phyloP scores from a whole-genome alignment of 1,140 invertebrate genomes.

The Ceratitis capitata region DNA sequence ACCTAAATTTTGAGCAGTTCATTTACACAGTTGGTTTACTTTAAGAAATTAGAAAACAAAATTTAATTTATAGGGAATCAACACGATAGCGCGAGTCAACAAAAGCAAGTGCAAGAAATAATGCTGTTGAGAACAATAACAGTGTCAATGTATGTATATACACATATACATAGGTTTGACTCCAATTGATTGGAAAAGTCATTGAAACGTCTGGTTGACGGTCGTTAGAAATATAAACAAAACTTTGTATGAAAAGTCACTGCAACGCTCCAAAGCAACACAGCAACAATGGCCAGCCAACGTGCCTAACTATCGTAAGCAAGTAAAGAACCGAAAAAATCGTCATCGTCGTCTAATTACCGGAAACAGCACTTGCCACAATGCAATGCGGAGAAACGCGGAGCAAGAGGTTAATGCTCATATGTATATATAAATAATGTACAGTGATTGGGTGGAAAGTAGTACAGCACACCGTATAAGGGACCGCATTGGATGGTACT shows the following conservation, averaged over 20 bases:
- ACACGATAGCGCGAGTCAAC: not conserved
- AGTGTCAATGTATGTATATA: too few species aligned
- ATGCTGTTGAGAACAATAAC: too few species aligned
- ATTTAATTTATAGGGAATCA: not conserved
- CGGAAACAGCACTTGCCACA: conserved; percentile 19
- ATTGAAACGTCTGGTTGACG: conserved; percentile 15
- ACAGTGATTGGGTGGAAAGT: not conserved
- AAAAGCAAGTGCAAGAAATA: not conserved
- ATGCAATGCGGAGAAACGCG: not conserved
- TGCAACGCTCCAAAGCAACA: not conserved
- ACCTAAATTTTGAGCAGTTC: not conserved
- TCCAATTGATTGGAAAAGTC: conserved; percentile 3
- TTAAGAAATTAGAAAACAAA: not conserved
- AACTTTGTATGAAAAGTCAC: not conserved
- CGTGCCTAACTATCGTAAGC: not conserved
- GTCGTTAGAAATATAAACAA: conserved; percentile 27
- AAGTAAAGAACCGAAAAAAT: conserved; percentile 4
- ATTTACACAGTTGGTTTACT: conserved; percentile 9
- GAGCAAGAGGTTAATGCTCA: not conserved
- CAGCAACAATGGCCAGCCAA: not conserved
- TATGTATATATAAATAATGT: not conserved
- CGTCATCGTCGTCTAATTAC: not conserved
- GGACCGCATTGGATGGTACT: not conserved
- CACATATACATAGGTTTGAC: too few species aligned
- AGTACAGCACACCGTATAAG: not conserved